Percentiles rank a stretch among this genome's conserved stretches.
Conservation (phyloP, 2,113 vertebrate species). For the Eonycteris spelaea region DNA sequence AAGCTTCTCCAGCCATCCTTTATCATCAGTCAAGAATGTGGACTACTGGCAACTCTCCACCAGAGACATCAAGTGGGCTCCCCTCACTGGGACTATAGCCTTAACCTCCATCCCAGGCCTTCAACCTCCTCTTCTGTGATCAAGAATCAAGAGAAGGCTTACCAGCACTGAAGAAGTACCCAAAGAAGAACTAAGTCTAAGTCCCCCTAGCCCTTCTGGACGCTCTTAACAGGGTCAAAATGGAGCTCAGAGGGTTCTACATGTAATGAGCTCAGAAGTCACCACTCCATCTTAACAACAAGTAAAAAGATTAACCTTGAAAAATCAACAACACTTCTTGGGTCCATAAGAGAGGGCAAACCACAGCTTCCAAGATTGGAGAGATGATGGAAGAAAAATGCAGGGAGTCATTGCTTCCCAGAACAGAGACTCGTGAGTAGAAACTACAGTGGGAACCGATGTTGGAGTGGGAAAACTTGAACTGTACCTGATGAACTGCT, state of each 20-base stretch:
- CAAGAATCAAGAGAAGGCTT: background rate
- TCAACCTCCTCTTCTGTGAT: background rate
- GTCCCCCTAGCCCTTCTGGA: accelerated
- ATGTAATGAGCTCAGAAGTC: background rate
- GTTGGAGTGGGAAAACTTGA: background rate
- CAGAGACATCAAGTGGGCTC: background rate
- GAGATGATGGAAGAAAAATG: background rate
- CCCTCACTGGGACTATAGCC: background rate
- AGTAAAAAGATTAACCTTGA: background rate
- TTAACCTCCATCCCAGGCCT: background rate
- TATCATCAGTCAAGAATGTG: background rate
- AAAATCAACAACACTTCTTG: background rate
- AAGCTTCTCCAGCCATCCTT: background rate
- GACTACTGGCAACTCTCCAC: background rate
- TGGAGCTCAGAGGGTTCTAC: background rate
- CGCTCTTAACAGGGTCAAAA: background rate
- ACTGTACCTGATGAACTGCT: background rate
- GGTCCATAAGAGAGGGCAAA: background rate
- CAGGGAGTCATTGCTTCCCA: background rate
- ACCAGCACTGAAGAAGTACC: background rate
- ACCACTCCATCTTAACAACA: background rate
- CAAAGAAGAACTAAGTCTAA: background rate
- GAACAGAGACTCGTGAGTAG: background rate
- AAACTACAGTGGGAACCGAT: background rate
- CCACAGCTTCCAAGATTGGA: background rate